These are phyloP conservation scores for Semnornis frantzii DNA, from an alignment of 2,113 vertebrate species.

Conservation along the genomic window DNA sequence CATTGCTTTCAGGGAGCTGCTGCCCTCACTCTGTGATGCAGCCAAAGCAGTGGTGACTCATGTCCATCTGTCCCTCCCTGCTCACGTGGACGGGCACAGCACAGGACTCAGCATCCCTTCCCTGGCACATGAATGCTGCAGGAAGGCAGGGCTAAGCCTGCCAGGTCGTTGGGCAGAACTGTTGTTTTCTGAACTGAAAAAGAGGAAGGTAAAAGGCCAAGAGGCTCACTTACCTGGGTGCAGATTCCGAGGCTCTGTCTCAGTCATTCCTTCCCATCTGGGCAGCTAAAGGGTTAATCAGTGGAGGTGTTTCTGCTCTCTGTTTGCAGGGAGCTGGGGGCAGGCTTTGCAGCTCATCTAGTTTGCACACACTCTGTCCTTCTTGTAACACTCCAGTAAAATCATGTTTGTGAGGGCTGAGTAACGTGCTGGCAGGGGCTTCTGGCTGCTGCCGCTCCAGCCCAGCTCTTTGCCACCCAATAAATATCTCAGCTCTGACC, in stretches of 20 bases:
- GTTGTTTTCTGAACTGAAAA: neutral
- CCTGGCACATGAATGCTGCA: neutral
- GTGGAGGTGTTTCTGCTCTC: neutral
- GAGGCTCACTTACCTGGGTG: neutral
- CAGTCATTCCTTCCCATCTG: neutral
- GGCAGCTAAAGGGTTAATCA: slow-evolving; percentile 1
- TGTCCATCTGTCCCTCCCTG: neutral
- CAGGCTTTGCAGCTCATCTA: neutral
- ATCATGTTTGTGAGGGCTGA: neutral
- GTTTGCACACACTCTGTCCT: neutral
- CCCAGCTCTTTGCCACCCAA: neutral
- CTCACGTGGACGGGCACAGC: accelerated
- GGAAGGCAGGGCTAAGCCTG: neutral
- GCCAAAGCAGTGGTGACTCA: neutral
- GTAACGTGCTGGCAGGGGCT: neutral
- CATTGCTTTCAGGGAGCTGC: neutral
- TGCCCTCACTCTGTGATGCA: accelerated
- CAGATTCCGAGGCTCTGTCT: neutral
- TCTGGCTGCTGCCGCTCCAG: neutral
- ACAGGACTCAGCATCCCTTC: neutral
- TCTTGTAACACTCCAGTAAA: neutral
- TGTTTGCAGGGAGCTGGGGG: neutral
- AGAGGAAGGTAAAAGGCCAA: accelerated
- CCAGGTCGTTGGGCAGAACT: neutral
- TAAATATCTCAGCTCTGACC: slow-evolving; percentile 26